Evolutionary conservation across 2,797 vertebrate species (phyloP).

Genomic region (Ispidina lecontei): DNA sequence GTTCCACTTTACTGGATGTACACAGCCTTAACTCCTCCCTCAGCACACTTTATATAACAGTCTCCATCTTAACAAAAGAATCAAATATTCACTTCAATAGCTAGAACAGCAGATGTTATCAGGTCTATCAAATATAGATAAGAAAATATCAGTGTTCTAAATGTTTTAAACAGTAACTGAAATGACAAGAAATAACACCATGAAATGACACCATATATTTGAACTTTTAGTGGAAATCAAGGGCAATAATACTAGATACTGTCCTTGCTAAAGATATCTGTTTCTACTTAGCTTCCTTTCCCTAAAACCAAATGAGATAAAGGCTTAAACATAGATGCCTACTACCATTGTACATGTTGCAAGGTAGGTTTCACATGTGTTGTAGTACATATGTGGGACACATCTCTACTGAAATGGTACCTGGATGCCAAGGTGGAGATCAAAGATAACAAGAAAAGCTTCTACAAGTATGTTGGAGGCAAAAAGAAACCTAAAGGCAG

Average conservation of each 20-base stretch:
- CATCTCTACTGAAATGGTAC: neutral
- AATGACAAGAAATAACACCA: neutral
- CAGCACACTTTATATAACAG: neutral
- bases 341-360: neutral
- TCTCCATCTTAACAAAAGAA: neutral
- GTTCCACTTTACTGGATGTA: neutral
- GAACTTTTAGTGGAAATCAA: neutral
- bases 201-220: neutral
- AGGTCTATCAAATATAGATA: neutral
- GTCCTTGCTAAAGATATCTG: neutral
- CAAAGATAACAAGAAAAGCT: no score
- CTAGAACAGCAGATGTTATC: neutral
- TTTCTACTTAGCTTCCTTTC: neutral
- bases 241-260: neutral
- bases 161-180: neutral
- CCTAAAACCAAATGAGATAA: neutral
- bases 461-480: no score
- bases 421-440: neutral
- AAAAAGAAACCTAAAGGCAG: no score
- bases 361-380: neutral
- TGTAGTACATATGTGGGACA: neutral
- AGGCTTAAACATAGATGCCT: neutral
- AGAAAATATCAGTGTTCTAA: neutral
- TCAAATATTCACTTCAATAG: neutral
- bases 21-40: neutral